A percentile compares a stretch with the other conserved stretches of the same genome.
These are phyloP conservation scores for Geodia barretti DNA, from an alignment of 37 sponge, comb jelly and placozoan genomes.

Conservation along the genomic window DNA sequence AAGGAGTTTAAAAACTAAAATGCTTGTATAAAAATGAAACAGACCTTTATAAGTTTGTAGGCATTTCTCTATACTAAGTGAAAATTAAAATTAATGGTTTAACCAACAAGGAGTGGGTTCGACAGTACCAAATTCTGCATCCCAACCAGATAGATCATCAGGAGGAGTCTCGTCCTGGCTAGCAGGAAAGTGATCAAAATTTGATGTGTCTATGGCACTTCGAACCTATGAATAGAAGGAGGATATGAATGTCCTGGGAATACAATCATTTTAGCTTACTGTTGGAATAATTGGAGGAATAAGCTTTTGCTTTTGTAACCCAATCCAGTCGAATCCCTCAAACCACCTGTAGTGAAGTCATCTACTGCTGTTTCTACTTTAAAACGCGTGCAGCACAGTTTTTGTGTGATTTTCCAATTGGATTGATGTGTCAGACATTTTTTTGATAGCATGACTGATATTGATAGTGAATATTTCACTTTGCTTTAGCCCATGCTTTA, in stretches of 20 bases:
- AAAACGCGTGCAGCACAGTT: no score
- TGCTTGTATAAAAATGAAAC: no score
- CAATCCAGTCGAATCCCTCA: constrained; percentile 96
- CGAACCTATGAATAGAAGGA: constrained; percentile 43
- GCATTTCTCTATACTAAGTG: no score
- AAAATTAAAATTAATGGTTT: background rate
- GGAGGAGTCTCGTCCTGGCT: constrained; percentile 73
- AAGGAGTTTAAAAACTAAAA: no score
- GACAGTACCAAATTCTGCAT: constrained; percentile 78
- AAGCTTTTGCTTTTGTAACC: constrained; percentile 68
- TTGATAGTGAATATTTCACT: no score
- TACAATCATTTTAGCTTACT: constrained; percentile 38
- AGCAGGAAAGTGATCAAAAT: constrained; percentile 89
- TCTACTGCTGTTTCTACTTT: no score
- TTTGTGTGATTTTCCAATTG: no score
- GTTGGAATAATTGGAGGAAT: constrained; percentile 89
- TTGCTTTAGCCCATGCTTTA: no score
- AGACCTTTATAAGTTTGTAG: no score
- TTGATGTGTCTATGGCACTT: constrained; percentile 74
- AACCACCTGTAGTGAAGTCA: constrained; percentile 86
- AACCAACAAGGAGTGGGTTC: constrained; percentile 47
- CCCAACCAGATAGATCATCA: constrained; percentile 93
- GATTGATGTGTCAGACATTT: no score
- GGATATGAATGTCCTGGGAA: background rate
- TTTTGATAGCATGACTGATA: no score